Percentiles rank a stretch among this genome's conserved stretches.
Evolutionary conservation across 2,113 vertebrate species (phyloP).

Genomic region (Halcyon malimbica): DNA sequence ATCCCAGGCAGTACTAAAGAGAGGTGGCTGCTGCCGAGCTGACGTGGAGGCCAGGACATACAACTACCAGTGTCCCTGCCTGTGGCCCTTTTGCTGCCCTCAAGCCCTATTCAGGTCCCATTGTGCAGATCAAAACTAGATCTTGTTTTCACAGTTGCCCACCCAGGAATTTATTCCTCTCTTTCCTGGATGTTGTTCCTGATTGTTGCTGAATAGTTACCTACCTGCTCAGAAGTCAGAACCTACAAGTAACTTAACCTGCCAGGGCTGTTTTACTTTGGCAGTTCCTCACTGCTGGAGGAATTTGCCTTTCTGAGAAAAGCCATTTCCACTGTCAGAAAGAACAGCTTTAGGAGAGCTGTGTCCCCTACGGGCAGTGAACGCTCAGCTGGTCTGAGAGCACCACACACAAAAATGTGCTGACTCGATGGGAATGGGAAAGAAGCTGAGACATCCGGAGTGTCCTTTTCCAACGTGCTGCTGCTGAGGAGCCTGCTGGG

Average conservation of each 20-base stretch:
- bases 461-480: not conserved
- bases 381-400: not conserved
- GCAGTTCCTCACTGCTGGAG: not conserved
- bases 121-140: not conserved
- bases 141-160: not conserved
- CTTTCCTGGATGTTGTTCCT: not conserved
- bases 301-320: not conserved
- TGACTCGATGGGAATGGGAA: not conserved
- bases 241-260: not conserved
- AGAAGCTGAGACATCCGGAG: not conserved
- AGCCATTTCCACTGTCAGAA: not conserved
- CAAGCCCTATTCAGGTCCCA: not conserved
- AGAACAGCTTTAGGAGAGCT: not conserved
- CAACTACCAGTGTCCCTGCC: not conserved
- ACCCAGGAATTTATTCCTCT: not conserved
- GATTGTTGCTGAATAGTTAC: not conserved
- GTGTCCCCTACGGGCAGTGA: not conserved
- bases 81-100: not conserved
- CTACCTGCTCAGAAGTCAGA: not conserved
- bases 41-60: not conserved
- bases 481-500: not conserved
- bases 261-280: not conserved
- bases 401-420: conserved; percentile 2
- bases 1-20: not conserved
- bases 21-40: not conserved